Conservation (phyloP, 2,797 vertebrate species). For the Cheirogaleus major region DNA sequence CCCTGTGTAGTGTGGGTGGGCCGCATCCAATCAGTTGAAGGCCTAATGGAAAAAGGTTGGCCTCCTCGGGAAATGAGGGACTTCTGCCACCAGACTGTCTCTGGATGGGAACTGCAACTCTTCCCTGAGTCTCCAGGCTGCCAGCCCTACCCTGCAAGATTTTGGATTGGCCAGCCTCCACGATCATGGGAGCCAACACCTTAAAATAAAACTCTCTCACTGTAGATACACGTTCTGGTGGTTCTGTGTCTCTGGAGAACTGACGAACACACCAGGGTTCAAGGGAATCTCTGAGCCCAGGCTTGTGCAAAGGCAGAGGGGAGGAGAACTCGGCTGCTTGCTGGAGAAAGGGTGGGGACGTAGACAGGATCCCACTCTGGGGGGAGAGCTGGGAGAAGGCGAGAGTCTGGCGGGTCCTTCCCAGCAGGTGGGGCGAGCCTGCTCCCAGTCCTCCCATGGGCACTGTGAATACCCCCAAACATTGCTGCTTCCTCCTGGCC, state of each 20-base stretch:
- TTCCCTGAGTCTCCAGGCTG: neutral
- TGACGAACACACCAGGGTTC: neutral
- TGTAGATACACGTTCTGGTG: neutral
- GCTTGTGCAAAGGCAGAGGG: neutral
- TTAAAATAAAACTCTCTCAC: neutral
- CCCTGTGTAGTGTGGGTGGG: neutral
- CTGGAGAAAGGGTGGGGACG: too few relatives aligned
- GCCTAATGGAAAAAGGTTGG: neutral
- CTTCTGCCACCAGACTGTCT: neutral
- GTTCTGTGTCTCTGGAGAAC: neutral
- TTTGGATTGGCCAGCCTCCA: neutral
- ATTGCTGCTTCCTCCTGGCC: neutral
- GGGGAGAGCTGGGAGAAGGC: neutral
- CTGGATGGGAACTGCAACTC: neutral
- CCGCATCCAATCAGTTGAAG: neutral
- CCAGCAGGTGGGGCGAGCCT: neutral
- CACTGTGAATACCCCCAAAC: neutral
- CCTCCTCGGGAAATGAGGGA: neutral
- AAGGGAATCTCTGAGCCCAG: neutral
- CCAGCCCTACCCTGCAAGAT: neutral
- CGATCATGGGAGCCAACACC: neutral
- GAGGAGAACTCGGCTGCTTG: neutral
- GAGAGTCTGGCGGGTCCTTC: too few relatives aligned
- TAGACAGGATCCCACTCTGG: neutral
- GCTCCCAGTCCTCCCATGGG: neutral